Percentiles rank a stretch among this genome's conserved stretches.
Conservation (phyloP, 2,797 vertebrate genomes). For the Hipposideros larvatus region DNA sequence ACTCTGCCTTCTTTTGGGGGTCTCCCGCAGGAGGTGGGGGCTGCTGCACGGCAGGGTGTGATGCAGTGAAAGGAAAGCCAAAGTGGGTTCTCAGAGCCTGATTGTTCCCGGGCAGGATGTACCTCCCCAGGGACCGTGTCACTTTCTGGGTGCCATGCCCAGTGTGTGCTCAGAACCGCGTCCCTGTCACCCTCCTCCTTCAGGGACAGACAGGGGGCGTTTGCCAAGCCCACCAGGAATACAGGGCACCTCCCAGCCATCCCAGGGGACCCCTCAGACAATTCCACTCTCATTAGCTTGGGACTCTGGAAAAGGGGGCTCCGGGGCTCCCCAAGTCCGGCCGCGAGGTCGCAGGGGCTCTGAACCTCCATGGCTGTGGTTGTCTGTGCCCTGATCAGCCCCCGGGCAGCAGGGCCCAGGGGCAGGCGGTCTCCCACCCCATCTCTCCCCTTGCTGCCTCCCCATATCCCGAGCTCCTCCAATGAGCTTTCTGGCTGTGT, state of each 20-base stretch:
- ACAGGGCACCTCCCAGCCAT: accelerated
- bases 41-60: accelerated
- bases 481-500: background rate
- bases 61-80: accelerated
- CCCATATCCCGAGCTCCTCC: background rate
- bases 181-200: background rate
- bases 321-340: background rate
- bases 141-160: accelerated
- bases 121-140: accelerated
- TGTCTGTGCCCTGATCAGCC: background rate
- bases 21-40: background rate
- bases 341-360: accelerated
- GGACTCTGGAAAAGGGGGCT: background rate
- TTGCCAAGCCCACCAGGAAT: background rate
- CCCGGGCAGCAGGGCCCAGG: background rate
- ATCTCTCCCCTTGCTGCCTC: accelerated
- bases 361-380: accelerated
- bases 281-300: background rate
- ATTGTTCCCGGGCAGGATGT: accelerated
- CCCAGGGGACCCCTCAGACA: background rate
- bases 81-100: background rate
- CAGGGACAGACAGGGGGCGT: accelerated
- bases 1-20: background rate
- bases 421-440: accelerated
- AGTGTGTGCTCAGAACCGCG: accelerated